These are phyloP conservation scores for Linyphia triangularis DNA, from an alignment of 2,888 invertebrate species.

Conservation along the genomic window DNA sequence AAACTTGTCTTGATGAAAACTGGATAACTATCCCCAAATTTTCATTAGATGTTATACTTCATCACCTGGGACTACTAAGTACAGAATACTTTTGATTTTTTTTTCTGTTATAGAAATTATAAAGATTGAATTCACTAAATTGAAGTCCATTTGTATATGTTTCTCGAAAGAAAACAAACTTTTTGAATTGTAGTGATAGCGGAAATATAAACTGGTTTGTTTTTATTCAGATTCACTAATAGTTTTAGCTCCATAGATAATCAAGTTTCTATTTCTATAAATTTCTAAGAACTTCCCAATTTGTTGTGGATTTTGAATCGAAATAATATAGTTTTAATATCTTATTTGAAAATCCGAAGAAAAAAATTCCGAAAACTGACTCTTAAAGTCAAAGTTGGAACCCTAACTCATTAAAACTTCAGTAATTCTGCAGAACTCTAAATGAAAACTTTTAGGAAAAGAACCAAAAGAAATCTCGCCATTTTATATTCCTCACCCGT, in stretches of 20 bases:
- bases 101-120: no score
- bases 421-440: slow-evolving; percentile 26
- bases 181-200: background rate
- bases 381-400: background rate
- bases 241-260: slow-evolving; percentile 1
- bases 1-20: no score
- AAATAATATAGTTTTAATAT: slow-evolving; percentile 29
- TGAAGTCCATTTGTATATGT: no score
- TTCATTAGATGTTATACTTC: no score
- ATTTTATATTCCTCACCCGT: slow-evolving; percentile 52
- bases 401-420: slow-evolving; percentile 62
- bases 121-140: no score
- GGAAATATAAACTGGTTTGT: background rate
- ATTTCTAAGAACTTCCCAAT: background rate
- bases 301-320: background rate
- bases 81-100: no score
- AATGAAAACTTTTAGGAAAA: background rate
- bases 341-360: slow-evolving; percentile 1
- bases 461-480: slow-evolving; percentile 63
- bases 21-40: no score
- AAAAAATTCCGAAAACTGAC: background rate
- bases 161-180: background rate
- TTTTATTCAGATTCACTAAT: background rate
- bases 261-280: background rate
- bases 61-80: no score